Conservation (phyloP, 1,140 invertebrate species). For the Papilio machaon region DNA sequence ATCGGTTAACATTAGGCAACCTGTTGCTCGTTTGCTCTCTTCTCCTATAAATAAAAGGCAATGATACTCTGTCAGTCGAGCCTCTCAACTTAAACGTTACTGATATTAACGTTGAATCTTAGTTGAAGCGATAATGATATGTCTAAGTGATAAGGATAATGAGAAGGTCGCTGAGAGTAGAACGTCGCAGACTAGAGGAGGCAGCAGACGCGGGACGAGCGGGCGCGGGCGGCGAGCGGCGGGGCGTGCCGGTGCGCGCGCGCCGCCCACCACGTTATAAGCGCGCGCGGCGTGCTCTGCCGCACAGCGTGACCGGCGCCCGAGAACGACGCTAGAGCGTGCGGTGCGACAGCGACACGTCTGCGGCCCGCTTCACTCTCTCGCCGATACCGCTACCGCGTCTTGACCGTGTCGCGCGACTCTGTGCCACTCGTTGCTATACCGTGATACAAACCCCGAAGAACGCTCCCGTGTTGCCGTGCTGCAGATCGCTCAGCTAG, state of each 20-base stretch:
- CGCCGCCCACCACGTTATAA: constrained; percentile 72
- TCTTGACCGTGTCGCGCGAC: constrained; percentile 30
- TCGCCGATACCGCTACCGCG: constrained; percentile 38
- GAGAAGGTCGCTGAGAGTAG: neutral
- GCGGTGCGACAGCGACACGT: constrained; percentile 57
- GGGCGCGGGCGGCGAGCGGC: constrained; percentile 60
- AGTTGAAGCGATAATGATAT: neutral
- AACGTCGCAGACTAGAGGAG: neutral
- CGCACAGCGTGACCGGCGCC: constrained; percentile 66
- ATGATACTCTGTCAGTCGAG: neutral
- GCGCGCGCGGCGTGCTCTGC: constrained; percentile 62
- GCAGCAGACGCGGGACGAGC: constrained; percentile 41
- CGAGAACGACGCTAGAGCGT: constrained; percentile 61
- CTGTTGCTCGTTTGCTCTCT: too few relatives aligned
- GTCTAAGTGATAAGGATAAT: constrained; percentile 2
- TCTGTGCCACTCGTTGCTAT: constrained; percentile 20
- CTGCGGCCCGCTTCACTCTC: constrained; percentile 48
- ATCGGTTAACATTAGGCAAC: too few relatives aligned
- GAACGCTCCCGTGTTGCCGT: constrained; percentile 12
- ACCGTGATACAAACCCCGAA: constrained; percentile 38
- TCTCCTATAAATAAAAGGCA: neutral
- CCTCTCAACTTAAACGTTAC: neutral
- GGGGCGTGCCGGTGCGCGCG: constrained; percentile 55
- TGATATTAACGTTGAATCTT: neutral
- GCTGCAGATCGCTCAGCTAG: neutral